These are phyloP conservation scores for Zaprionus africanus DNA, from an alignment of 1,140 invertebrate species.

Conservation along the genomic window DNA sequence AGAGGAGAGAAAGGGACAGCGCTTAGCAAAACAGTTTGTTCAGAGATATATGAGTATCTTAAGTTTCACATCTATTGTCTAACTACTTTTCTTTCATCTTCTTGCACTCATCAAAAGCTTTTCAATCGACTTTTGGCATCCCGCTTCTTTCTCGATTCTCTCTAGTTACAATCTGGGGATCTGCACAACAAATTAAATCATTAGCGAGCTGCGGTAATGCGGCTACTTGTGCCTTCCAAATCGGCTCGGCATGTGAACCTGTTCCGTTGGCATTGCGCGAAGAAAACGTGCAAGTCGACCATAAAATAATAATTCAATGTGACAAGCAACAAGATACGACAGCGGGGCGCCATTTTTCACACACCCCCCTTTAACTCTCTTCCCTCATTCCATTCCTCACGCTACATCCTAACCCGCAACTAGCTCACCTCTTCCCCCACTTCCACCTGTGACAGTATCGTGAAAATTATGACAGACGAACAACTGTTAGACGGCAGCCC, in stretches of 20 bases:
- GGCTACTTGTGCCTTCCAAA: slow-evolving; percentile 19
- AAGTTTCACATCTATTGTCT: not conserved
- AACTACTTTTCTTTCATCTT: not conserved
- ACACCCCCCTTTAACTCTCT: slow-evolving; percentile 32
- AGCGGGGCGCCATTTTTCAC: slow-evolving; percentile 75
- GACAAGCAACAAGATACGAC: slow-evolving; percentile 75
- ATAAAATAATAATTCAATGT: slow-evolving; percentile 83
- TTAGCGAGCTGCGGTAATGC: slow-evolving; percentile 49
- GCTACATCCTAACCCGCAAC: not conserved
- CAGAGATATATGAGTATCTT: not conserved
- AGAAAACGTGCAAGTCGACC: slow-evolving; percentile 43
- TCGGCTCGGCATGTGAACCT: slow-evolving; percentile 46
- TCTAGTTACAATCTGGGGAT: not conserved
- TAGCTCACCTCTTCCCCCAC: not conserved
- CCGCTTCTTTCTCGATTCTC: not conserved
- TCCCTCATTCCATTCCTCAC: not conserved
- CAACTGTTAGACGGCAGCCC: slow-evolving; percentile 45
- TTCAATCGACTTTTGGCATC: not conserved
- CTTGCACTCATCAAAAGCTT: not conserved
- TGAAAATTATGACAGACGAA: slow-evolving; percentile 72
- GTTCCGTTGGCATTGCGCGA: slow-evolving; percentile 54
- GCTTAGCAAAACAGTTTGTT: not conserved
- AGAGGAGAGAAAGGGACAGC: not conserved
- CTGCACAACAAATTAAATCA: slow-evolving; percentile 64
- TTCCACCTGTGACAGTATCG: slow-evolving; percentile 63